Evolutionary conservation across 2,113 vertebrate genomes (phyloP).

Genomic region (Marmota flaviventris): DNA sequence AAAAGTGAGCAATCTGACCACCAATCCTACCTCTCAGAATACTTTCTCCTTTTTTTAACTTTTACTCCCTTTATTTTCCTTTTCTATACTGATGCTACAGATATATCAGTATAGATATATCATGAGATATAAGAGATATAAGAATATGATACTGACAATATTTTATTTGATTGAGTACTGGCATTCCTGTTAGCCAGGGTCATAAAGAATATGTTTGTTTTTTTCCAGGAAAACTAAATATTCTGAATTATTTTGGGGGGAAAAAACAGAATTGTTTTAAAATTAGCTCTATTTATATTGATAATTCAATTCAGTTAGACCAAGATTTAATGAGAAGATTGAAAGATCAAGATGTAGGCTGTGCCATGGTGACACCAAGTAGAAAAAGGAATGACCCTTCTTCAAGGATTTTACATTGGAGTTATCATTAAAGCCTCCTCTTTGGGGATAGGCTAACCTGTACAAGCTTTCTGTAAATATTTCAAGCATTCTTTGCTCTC

Average conservation of each 20-base stretch:
- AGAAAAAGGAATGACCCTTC: background rate
- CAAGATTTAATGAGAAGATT: background rate
- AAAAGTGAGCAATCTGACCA: background rate
- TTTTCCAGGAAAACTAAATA: background rate
- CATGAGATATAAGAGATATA: too few species aligned
- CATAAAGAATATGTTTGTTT: background rate
- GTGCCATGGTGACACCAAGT: background rate
- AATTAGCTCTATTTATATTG: background rate
- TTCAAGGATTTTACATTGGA: background rate
- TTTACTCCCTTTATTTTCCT: background rate
- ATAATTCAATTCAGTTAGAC: background rate
- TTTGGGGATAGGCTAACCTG: background rate
- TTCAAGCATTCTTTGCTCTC: background rate
- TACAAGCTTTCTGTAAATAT: background rate
- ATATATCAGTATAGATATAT: too few species aligned
- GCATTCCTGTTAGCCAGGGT: background rate
- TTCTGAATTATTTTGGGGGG: background rate
- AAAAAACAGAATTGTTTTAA: background rate
- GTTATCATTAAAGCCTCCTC: background rate
- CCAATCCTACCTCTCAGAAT: background rate
- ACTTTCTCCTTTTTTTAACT: background rate
- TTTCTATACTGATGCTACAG: background rate
- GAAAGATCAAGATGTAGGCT: background rate
- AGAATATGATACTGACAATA: background rate
- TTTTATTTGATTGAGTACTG: conserved; percentile 4